Conservation (phyloP, 1,140 invertebrate species). For the Sycobia sp. region DNA sequence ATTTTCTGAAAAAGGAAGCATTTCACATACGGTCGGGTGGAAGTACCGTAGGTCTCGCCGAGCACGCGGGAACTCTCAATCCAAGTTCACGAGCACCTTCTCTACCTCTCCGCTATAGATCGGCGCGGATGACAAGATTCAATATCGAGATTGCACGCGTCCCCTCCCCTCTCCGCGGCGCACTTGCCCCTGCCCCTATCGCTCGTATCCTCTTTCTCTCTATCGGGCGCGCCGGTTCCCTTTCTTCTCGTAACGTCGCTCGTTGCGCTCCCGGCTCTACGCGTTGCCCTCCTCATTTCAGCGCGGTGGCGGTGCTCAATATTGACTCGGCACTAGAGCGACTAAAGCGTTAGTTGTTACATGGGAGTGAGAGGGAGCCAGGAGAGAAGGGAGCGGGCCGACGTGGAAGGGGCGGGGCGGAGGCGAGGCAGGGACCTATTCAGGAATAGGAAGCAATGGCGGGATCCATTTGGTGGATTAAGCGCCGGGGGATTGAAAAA, state of each 20-base stretch:
- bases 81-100: conserved; percentile 6
- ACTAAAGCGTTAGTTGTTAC: conserved; percentile 37
- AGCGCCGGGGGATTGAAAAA: conserved; percentile 39
- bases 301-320: conserved; percentile 39
- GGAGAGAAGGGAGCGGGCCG: too few relatives aligned
- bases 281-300: conserved; percentile 28
- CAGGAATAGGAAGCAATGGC: conserved; percentile 10
- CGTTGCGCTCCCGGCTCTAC: background rate
- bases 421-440: background rate
- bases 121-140: conserved; percentile 38
- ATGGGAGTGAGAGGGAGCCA: background rate
- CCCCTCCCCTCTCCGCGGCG: background rate
- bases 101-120: background rate
- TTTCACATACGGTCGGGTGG: too few relatives aligned
- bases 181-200: background rate
- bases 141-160: conserved; percentile 45
- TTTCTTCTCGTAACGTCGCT: background rate
- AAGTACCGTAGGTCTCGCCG: too few relatives aligned
- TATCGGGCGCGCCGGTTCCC: background rate
- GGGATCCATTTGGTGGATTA: conserved; percentile 46
- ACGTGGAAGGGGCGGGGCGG: background rate
- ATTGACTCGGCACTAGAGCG: conserved; percentile 42
- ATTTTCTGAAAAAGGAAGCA: too few relatives aligned
- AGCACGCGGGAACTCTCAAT: background rate
- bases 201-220: background rate